Evolutionary conservation across 2,888 invertebrate genomes (phyloP), one percentile per base, ranked within the genome.

Genomic region (Tenthredo scrophulariae): DNA sequence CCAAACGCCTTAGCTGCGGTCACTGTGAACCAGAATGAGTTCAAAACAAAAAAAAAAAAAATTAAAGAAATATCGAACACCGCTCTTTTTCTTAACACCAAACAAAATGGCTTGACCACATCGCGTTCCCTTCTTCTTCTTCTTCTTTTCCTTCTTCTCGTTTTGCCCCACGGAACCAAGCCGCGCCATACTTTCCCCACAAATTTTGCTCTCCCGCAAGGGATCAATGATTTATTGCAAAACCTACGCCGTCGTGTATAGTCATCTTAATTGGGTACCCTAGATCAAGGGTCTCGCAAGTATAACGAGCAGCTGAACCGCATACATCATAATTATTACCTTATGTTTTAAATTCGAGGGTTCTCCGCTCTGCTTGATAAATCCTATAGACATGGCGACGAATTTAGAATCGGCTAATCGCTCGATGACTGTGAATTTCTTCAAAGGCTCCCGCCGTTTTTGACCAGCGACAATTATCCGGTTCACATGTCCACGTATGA

Each of bases 171-270:
- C 62, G 72, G 50, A 58, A 54, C 72, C 85, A 40, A 67, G 72
- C 74, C 67, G 74, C 22, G 37, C 83, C 74, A 72, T 84, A 67
- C 74, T 82, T 85, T 85, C 80, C 79, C 40, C 82, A 40, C 67
- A 50, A 77, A 26, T 37, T 13, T 77, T 46, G 79, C 85, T 67
- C 85, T 29, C 75, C 77, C 62, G 77, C 50, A 33, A 77, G 54
- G 77, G 77, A 80, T 80, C 80, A 33, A 80, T 80, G 80, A 80
- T 80, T 80, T 80, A 80, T 37, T 80, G 80, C 80, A 62, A 62
- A 58, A 80, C 40, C 62, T 58, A 62, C 33, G 40, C 29, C 58
- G 33, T 37, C 22, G 58, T 54, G 33, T 54, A 54, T n/a, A 77
- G 54, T n/a, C 22, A 77, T 77, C n/a, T 77, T 77, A 77, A 77